Evolutionary conservation across 2,797 vertebrate genomes (phyloP).

Genomic region (Cuculus canorus): DNA sequence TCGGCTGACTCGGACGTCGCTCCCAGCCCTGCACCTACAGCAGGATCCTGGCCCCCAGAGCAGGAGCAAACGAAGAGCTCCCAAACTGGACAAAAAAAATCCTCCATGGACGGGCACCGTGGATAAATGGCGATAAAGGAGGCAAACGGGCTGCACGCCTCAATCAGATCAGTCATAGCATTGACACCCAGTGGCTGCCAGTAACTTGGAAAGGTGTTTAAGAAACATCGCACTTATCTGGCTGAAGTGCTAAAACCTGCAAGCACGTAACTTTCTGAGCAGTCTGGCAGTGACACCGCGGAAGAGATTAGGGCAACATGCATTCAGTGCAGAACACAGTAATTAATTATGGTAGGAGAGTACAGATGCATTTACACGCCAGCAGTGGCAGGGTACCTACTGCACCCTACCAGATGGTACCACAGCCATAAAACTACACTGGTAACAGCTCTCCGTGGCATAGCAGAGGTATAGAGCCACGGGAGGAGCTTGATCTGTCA

Average conservation of each 20-base stretch:
- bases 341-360: not conserved
- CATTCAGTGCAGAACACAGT: not conserved
- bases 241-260: not conserved
- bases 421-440: not conserved
- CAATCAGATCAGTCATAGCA: not conserved
- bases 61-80: not conserved
- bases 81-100: not conserved
- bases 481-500: not conserved
- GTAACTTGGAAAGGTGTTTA: not conserved
- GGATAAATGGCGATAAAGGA: not conserved
- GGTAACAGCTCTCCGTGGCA: not conserved
- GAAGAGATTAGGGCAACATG: not conserved
- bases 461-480: not conserved
- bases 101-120: rapidly evolving
- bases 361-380: rapidly evolving
- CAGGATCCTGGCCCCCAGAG: not conserved
- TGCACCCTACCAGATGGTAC: not conserved
- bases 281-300: not conserved
- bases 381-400: not conserved
- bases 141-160: not conserved
- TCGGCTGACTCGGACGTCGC: not conserved
- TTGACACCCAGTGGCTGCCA: not conserved
- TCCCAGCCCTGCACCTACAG: not conserved
- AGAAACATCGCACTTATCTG: not conserved
- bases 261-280: not conserved